Evolutionary conservation across 2,888 invertebrate genomes (phyloP).

Genomic region (Acanthosepion esculentum): DNA sequence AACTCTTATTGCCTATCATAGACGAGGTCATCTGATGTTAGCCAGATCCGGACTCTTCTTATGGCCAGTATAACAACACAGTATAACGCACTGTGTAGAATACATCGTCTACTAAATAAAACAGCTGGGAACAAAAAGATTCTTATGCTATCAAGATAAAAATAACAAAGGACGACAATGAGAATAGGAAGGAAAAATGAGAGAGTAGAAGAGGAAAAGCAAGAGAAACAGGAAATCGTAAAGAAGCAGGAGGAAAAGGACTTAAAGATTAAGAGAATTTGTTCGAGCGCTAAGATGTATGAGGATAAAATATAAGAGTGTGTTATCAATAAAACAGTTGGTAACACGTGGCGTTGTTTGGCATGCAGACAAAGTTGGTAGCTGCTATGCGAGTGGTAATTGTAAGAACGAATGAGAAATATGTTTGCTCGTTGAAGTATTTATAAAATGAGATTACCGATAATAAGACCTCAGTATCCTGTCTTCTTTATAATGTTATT

Average conservation of each 20-base stretch:
- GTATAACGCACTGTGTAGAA: neutral
- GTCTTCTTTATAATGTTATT: too few species aligned
- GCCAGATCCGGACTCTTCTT: neutral
- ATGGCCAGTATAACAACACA: neutral
- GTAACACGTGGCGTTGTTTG: conserved; percentile 11
- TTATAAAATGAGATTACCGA: neutral
- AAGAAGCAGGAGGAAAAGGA: too few species aligned
- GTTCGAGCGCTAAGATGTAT: neutral
- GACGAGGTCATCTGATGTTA: too few species aligned
- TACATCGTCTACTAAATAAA: neutral
- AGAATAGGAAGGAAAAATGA: neutral
- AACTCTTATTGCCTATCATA: too few species aligned
- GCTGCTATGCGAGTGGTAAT: neutral
- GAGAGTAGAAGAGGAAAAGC: neutral
- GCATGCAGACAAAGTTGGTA: neutral
- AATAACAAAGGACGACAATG: neutral
- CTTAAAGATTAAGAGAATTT: neutral
- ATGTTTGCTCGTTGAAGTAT: conserved; percentile 15
- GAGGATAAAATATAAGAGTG: conserved; percentile 2
- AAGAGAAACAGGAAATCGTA: neutral
- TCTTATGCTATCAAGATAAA: neutral
- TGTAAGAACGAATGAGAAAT: neutral
- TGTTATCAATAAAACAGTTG: conserved; percentile 16
- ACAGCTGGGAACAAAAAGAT: conserved; percentile 4
- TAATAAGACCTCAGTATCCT: neutral